Evolutionary conservation across 2,113 vertebrate species (phyloP).

Genomic region (Castor canadensis): DNA sequence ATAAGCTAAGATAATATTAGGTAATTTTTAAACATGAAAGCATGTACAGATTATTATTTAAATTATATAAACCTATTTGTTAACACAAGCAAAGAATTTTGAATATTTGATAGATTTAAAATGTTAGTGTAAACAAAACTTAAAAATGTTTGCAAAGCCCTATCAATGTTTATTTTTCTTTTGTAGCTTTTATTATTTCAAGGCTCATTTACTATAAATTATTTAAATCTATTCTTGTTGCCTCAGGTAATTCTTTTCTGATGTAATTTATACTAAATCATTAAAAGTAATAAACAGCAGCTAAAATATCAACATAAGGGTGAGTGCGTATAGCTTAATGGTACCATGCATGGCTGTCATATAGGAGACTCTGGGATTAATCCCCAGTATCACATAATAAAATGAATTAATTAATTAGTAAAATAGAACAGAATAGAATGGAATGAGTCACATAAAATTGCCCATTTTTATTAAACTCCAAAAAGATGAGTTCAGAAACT

Average conservation of each 20-base stretch:
- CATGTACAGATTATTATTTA: background rate
- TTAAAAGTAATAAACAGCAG: background rate
- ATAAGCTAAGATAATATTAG: background rate
- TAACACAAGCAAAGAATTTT: background rate
- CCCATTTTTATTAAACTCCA: background rate
- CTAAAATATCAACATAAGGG: background rate
- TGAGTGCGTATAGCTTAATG: background rate
- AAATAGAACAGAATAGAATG: background rate
- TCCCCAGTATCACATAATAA: background rate
- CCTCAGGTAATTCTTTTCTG: background rate
- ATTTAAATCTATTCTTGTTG: background rate
- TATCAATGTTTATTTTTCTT: background rate
- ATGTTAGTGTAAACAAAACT: background rate
- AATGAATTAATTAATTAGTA: background rate
- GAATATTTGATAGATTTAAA: background rate
- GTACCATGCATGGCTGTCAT: background rate
- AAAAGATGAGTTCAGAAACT: background rate
- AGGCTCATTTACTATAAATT: background rate
- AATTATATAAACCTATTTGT: background rate
- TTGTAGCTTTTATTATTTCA: background rate
- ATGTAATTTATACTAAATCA: background rate
- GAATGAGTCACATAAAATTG: background rate
- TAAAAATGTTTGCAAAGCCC: background rate
- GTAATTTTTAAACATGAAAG: background rate
- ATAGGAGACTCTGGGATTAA: rapidly evolving